Evolutionary conservation across 2,113 vertebrate genomes (phyloP), one percentile per base, ranked within the genome.

Genomic region (Pedionomus torquatus): DNA sequence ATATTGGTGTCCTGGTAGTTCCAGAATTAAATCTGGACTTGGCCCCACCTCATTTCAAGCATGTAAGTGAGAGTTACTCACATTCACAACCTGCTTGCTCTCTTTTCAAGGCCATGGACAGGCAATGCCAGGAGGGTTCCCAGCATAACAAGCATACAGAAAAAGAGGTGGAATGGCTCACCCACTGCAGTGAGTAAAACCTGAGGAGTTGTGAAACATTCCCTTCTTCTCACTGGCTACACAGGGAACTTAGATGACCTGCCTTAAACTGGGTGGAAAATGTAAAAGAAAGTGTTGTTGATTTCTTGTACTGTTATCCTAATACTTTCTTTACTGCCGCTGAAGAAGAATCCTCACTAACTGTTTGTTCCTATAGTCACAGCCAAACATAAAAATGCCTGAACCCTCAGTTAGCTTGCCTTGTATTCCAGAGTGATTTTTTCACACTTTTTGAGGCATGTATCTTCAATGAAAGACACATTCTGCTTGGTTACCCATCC

Each of bases 401-500:
- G 54, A 88, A 58, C 2, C 5, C 13, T 65, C 63, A 57, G 44
- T 31, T 79, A 80, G n/a, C 25, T 84, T 30, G 63, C 20, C 68
- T 81, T n/a, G 28, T 82, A 68, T 9, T 61, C 48, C 48, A 64
- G 64, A 93, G 39, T 35, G 48, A 83, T n/a, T 60, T 89, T 96
- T 96, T 96, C 92, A 93, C 93, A 92, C 86, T 91, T 92, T 77
- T 46, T 75, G 65, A 82, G 76, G 41, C 64, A 83, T 52, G 65
- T 63, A 39, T 66, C 23, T 87, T 93, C 69, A 92, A 25, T 87
- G 68, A 95, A 83, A 94, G 76, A 87, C 63, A 80, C 77, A 91
- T 91, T 95, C 89, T 95, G 83, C 93, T 77, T 82, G 94, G 83
- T 80, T 95, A 94, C 85, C 69, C 96, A 89, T 87, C 90, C 90